phyloP scores from a whole-genome alignment of 2,113 vertebrate species.

The Spilogale gracilis region DNA sequence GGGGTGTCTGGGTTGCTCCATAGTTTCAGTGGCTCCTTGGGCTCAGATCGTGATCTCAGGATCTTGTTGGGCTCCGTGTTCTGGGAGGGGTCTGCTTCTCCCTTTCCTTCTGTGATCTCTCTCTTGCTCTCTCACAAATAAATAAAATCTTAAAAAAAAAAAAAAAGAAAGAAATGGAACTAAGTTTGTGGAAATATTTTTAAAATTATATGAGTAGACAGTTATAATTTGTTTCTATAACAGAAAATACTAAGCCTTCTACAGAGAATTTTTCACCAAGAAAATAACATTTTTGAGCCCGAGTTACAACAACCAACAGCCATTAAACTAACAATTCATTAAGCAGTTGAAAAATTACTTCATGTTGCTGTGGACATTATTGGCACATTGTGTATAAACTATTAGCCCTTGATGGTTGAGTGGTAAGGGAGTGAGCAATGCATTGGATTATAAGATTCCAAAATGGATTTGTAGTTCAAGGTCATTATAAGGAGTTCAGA shows the following conservation, averaged over 20 bases:
- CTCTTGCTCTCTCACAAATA: neutral
- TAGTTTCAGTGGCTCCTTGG: neutral
- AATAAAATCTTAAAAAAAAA: neutral
- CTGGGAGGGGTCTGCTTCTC: neutral
- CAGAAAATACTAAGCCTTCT: neutral
- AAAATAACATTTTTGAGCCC: neutral
- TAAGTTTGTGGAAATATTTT: neutral
- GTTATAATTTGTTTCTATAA: neutral
- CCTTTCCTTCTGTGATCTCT: neutral
- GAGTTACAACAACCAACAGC: neutral
- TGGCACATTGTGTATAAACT: neutral
- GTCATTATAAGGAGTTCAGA: neutral
- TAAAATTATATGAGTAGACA: neutral
- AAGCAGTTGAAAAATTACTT: neutral
- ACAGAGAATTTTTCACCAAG: neutral
- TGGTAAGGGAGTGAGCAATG: neutral
- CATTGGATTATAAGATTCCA: slow-evolving; percentile 10
- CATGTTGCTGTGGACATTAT: neutral
- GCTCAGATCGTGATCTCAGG: neutral
- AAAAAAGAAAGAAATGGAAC: neutral
- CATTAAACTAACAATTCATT: slow-evolving; percentile 13
- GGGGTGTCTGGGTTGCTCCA: neutral
- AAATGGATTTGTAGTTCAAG: slow-evolving; percentile 1
- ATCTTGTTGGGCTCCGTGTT: neutral
- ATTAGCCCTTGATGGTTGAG: neutral